Evolutionary conservation across 2,113 vertebrate genomes (phyloP).

Genomic region (Eleginops maclovinus): DNA sequence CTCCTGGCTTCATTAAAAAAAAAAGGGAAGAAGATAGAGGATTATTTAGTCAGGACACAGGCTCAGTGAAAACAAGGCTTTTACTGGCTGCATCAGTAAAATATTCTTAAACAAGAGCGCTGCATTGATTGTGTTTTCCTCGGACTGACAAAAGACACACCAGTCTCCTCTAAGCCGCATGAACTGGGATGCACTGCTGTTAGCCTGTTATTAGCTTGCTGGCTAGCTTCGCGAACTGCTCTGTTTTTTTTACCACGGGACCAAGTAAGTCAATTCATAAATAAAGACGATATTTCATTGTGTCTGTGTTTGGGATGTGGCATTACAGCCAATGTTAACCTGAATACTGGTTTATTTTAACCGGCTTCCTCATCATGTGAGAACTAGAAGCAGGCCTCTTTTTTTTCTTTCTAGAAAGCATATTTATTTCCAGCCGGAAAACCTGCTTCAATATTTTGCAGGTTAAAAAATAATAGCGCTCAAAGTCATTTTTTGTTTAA

Average conservation of each 20-base stretch:
- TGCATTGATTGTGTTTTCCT: slow-evolving; percentile 18
- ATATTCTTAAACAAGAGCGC: slow-evolving; percentile 19
- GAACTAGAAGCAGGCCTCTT: slow-evolving; percentile 42
- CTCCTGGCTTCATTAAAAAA: slow-evolving; percentile 47
- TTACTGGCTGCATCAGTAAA: slow-evolving; percentile 29
- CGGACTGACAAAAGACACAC: slow-evolving; percentile 33
- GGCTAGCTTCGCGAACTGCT: slow-evolving; percentile 59
- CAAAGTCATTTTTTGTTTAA: neutral
- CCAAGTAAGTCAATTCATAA: slow-evolving; percentile 63
- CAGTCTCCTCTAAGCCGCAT: slow-evolving; percentile 33
- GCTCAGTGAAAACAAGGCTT: neutral
- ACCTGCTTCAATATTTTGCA: neutral
- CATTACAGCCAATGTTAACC: rapidly evolving
- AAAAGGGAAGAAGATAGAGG: slow-evolving; percentile 19
- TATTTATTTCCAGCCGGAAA: neutral
- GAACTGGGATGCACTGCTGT: slow-evolving; percentile 62
- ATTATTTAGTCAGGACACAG: slow-evolving; percentile 55
- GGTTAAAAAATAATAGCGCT: neutral
- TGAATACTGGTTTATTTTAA: neutral
- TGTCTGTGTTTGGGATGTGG: neutral
- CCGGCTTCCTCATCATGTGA: slow-evolving; percentile 18
- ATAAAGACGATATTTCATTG: neutral
- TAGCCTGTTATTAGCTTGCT: slow-evolving; percentile 68
- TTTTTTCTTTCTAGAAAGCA: neutral
- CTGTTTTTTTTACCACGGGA: slow-evolving; percentile 48